Base-by-base conservation (phyloP, 2,113 vertebrate species). In the Saimiri boliviensis region DNA sequence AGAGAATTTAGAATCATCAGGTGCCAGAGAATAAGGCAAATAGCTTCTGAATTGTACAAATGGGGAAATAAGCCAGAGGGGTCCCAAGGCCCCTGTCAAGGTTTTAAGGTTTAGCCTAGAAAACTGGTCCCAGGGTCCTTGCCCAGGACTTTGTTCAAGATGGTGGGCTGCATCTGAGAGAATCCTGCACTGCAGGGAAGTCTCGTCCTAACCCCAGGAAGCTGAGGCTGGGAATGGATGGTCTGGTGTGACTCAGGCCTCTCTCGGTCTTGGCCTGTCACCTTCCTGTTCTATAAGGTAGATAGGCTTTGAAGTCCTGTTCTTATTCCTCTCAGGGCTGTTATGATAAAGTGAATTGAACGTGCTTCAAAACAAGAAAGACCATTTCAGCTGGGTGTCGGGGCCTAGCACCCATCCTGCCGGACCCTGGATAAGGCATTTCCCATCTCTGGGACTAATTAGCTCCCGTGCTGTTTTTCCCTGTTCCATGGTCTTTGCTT, bases 321-420 rank as follows among this genome's bases (percentile, higher is more conserved):
- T 25, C 47, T 88, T 76, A 8, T 35, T 52, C 16, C 10, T 91
- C 73, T 84, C 37, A 40, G 37, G 80, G 86, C 37, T 40, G 10
- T 92, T 58, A 17, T 37, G 86, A 60, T 60, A 63, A 76, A 70
- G 47, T 70, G 40, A 94, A 54, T 45, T 35, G 47, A 73, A 83
- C 82, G 71, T 91, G 13, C 10, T 90, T 93, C 37, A 27, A 27
- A 79, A 79, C 25, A 87, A 71, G 79, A 91, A 95, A 90, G 63
- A 8, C 20, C 42, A 0, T 90, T 19, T 82, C 42, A 14, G 8
- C 70, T 6, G 32, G 45, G 27, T 8, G 49, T 63, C 20, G 40
- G 49, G 81, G 17, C 25, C 68, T 77, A 21, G 54, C 16, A 52
- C n/a, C 52, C 40, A 8, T 37, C 13, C 63, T 47, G 73, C 63